Base-by-base conservation (phyloP, 1,140 invertebrate species). In the Apolygus lucorum region DNA sequence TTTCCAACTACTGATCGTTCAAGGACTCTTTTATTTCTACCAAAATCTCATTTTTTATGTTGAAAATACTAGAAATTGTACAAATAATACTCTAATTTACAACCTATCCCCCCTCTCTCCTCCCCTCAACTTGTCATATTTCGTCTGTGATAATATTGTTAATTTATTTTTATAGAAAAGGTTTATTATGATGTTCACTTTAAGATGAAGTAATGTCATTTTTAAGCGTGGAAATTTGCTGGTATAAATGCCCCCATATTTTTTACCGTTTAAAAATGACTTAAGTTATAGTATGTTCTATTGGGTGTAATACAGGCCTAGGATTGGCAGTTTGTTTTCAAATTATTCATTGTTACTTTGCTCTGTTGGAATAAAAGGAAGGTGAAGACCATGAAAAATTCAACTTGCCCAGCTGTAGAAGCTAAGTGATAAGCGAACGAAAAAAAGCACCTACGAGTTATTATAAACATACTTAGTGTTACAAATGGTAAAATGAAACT, bases 151-250 rank as follows among this genome's bases (percentile, higher is more conserved):
- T 73, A 73, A 71, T 64, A 68, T 71, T 68, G 66, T 68, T 73
- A 67, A 70, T 71, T 71, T 71, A 68, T 71, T 71, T 71, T 69
- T 73, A 67, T 71, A 71, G 67, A 59, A 68, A 67, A 71, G 63
- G 59, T 71, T 68, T 72, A 72, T 66, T 67, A 69, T 73, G 72
- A 71, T 73, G 72, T 73, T 73, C 72, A 73, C 72, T 73, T 73
- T 73, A 65, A 71, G 70, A 71, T 69, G 70, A 67, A 73, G 72
- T 73, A 73, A 73, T 71, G 68, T 73, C 72, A 71, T 73, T 71
- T 72, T 70, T 72, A 68, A 71, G 70, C 69, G 52, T 68, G 27
- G 52, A 34, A 65, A 71, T 63, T 63, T 69, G 59, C 28, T 8
- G 27, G 34, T 29, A 21, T 54, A 27, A 42, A 22, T 66, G 42